Base-by-base conservation (phyloP, 2,797 vertebrate species). In the Cryptoprocta ferox region DNA sequence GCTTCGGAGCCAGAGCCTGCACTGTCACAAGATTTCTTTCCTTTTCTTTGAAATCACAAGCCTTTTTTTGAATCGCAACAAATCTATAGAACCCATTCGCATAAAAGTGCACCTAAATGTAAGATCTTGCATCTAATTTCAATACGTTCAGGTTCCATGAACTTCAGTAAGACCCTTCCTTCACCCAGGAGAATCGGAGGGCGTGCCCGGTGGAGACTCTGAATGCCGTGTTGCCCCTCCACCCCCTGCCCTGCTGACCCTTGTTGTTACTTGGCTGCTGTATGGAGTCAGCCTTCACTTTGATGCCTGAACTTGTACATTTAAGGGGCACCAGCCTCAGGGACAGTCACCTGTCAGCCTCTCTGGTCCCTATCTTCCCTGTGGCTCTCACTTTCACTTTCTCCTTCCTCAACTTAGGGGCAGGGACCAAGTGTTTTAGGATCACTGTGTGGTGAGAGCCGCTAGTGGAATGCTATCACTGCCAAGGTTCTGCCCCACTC, bases 231-330 rank as follows among this genome's bases (percentile, higher is more conserved):
- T 48, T 0, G 12, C 45, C 12, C 45, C 45, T 11, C 45, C 7
- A 26, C 2, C 5, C 18, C 26, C 28, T 7, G 9, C 42, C 2
- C 4, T 79, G 50, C 50, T 53, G 28, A 30, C 8, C n/a, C 1
- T 2, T 1, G 8, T 11, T 39, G 21, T 16, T 30, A 1, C 21
- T 45, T 4, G 4, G 18, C 11, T 42, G 16, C 13, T 4, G 4
- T 1, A 1, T 14, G 78, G 45, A 63, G 28, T 14, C 4, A 3
- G 48, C 15, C n/a, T 30, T 35, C 68, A 9, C 39, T 50, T 79
- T 39, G 56, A 61, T 59, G 81, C n/a, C 32, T 15, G 26, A 50
- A 59, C 59, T 76, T 13, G 5, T 35, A 24, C 16, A 6, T 16
- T 39, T 37, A 37, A 70, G 50, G 86, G 16, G n/a, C 13, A 4